Base-by-base conservation (phyloP, 64 coral and sea anemone species). In the Astreopora myriophthalma region DNA sequence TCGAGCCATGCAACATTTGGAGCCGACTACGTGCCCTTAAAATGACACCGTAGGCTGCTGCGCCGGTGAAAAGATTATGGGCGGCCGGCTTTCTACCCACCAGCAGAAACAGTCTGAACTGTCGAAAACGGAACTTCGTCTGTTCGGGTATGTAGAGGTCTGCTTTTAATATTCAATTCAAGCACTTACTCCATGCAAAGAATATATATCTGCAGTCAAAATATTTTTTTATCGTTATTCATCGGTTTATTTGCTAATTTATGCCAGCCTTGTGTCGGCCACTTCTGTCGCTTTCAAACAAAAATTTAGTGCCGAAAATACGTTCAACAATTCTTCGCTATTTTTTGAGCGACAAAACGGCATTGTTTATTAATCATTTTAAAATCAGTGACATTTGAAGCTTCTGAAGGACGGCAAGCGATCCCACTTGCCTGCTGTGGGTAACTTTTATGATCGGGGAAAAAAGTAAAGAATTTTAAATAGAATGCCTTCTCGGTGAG, bases 131-230 rank as follows among this genome's bases (percentile, higher is more conserved):
- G 57, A 37, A 37, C 1, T 25, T 0, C 22, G 22, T 7, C 58
- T 34, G 23, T 83, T 57, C n/a, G 57, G 79, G 79, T 83, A 83
- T 83, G 79, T 83, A 36, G 31, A 63, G 5, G 5, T 73, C 11
- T 32, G 16, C 19, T 71, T 71, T 32, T 34, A 7, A 73, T 36
- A 4, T 73, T 37, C 32, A 19, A 38, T 19, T 19, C 51, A 16
- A 55, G 3, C 3, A 16, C 16, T 3, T 55, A 55, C 13, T 16
- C 3, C 51, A 55, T 16, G 7, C 51, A 55, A 44, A 5, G 40
- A 44, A 44, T 44, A 5, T 5, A 44, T 44, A 11, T n/a, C n/a
- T n/a, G n/a, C n/a, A 46, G 42, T 46, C 42, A 46, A 46, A 46
- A 46, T 46, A 46, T 11, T 46, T 6, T 46, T 4, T 46, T 46